A percentile compares a stretch with the other conserved stretches of the same genome.
These are phyloP conservation scores for Falco berigora DNA, from an alignment of 2,797 vertebrate species.

Conservation along the genomic window DNA sequence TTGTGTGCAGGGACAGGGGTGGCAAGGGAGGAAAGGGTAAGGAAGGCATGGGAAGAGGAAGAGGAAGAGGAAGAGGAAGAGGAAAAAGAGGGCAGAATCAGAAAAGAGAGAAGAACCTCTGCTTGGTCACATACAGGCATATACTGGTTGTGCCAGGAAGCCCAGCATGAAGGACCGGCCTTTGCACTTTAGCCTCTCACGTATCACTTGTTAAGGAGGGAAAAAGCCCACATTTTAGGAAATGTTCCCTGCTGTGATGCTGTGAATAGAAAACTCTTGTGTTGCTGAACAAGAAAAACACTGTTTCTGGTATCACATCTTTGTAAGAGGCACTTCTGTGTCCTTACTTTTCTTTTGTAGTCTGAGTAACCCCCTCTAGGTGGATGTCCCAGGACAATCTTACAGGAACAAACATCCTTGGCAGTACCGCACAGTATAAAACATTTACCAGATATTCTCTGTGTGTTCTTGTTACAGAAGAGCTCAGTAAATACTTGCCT, in stretches of 20 bases:
- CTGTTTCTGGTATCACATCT: background rate
- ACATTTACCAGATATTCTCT: background rate
- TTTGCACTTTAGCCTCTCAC: background rate
- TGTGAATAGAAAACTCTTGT: background rate
- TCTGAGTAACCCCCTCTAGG: background rate
- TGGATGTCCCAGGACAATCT: background rate
- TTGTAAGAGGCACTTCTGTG: background rate
- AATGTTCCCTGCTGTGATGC: background rate
- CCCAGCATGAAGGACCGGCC: background rate
- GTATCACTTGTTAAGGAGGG: background rate
- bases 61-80: background rate
- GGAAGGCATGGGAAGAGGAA: background rate
- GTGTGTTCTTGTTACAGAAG: background rate
- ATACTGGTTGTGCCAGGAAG: background rate
- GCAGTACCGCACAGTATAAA: background rate
- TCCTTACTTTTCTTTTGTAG: background rate
- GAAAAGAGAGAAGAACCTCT: background rate
- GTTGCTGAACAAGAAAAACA: background rate
- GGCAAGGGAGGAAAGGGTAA: background rate
- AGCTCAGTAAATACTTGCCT: constrained; percentile 21
- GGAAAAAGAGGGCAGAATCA: background rate
- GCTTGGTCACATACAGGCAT: background rate
- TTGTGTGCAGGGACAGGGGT: background rate
- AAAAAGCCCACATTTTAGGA: background rate
- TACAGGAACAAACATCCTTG: background rate